Base-by-base conservation (phyloP, 2,888 invertebrate species). In the Standfussiana lucernea region DNA sequence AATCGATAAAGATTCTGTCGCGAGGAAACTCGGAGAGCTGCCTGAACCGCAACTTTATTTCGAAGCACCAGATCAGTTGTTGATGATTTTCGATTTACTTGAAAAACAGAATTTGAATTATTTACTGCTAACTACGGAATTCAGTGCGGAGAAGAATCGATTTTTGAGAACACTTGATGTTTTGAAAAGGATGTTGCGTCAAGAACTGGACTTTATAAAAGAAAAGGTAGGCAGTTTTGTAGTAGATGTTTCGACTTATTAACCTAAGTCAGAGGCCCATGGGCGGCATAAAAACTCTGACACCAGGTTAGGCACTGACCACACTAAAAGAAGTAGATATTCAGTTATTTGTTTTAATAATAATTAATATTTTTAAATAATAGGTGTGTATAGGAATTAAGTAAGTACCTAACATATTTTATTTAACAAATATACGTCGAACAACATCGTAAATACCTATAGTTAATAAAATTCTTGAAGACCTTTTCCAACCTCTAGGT, bases 51-150 rank as follows among this genome's bases (percentile, higher is more conserved):
- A 92, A 75, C 89, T 96, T 35, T 96, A 94, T 89, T 96, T 96
- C 80, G 90, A 95, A 88, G 92, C 86, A 40, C 94, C 96, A 24
- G 92, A 94, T 32, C 96, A 96, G 87, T 82, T 96, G 65, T 81
- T 94, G 5, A 86, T 87, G 18, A 93, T 94, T 59, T 96, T 96
- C 87, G 90, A 92, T 77, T 91, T 92, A 80, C 82, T 96, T 42
- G 96, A 96, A 81, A 94, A 95, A 77, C 96, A 96, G 88, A 96
- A 96, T 90, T 91, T 96, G 56, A 96, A 96, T 87, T 96, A 95
- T 89, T 93, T 96, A 79, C 88, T 96, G 47, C 94, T 94, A 24
- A 95, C 96, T 1, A 96, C 96, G 85, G 95, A 96, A 88, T 88
- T 96, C 5, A 95, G 92, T 77, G 90, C 91, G 1, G 94, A 94